A percentile compares a stretch with the other conserved stretches of the same genome.
phyloP scores from a whole-genome alignment of 2,113 vertebrate species.

The Cryptotis parvus region DNA sequence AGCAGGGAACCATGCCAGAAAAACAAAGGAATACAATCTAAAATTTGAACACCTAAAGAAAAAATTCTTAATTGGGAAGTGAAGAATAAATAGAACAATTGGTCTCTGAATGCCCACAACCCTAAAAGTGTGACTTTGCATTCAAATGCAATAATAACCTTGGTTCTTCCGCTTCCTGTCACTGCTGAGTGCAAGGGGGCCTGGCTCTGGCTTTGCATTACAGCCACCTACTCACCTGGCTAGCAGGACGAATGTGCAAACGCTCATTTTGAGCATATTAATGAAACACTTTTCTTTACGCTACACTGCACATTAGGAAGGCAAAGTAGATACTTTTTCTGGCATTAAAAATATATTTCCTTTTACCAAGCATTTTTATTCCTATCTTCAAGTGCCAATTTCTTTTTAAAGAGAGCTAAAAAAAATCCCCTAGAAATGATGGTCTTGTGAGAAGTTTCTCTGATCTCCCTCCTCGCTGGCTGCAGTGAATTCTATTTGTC shows the following conservation, averaged over 20 bases:
- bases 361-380: neutral
- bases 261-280: neutral
- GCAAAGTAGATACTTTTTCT: neutral
- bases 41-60: neutral
- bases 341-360: conserved; percentile 15
- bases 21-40: conserved; percentile 19
- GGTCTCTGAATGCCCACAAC: neutral
- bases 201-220: neutral
- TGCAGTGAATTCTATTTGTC: neutral
- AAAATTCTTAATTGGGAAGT: conserved; percentile 46
- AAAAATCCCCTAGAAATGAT: neutral
- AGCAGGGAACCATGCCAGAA: neutral
- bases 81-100: neutral
- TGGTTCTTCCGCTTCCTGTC: neutral
- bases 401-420: conserved; percentile 16
- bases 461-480: neutral
- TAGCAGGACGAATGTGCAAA: neutral
- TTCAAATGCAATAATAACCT: conserved; percentile 40
- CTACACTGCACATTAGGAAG: neutral
- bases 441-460: neutral
- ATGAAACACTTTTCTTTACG: neutral
- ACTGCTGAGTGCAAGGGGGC: neutral
- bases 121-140: conserved; percentile 1
- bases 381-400: conserved; percentile 25
- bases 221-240: conserved; percentile 1